Percentiles rank a stretch among this genome's conserved stretches.
Evolutionary conservation across 2,113 vertebrate species (phyloP).

Genomic region (Tiliqua scincoides): DNA sequence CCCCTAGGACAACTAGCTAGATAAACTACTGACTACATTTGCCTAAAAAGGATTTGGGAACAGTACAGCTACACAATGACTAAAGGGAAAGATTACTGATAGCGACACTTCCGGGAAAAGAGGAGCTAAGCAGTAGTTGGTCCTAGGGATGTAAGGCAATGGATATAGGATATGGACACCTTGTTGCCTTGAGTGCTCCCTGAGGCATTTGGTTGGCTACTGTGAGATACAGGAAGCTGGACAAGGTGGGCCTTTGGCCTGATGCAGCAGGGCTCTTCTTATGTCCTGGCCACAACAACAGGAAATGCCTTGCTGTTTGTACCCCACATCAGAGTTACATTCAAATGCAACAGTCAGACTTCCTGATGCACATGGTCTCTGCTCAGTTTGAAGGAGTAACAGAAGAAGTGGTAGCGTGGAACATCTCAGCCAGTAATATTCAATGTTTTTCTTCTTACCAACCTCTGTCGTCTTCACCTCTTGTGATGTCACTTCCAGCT

Average conservation of each 20-base stretch:
- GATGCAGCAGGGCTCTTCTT: too few species aligned
- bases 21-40: background rate
- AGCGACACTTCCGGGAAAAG: background rate
- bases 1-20: too few species aligned
- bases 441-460: too few species aligned
- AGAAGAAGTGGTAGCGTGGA: conserved; percentile 26
- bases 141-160: background rate
- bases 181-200: too few species aligned
- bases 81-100: background rate
- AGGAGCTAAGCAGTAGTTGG: background rate
- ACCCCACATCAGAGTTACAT: background rate
- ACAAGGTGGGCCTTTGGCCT: too few species aligned
- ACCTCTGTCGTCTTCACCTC: too few species aligned
- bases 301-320: background rate
- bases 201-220: too few species aligned
- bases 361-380: conserved; percentile 20
- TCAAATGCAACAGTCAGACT: fast-evolving
- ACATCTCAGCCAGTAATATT: conserved; percentile 53
- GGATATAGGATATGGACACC: too few species aligned
- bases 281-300: background rate
- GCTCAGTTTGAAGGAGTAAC: conserved; percentile 50
- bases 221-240: too few species aligned
- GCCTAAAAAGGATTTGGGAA: background rate
- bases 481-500: too few species aligned
- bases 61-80: background rate